Evolutionary conservation across 2,888 invertebrate species (phyloP), one percentile per base, ranked within the genome.

Genomic region (Tenthredo mesomela): DNA sequence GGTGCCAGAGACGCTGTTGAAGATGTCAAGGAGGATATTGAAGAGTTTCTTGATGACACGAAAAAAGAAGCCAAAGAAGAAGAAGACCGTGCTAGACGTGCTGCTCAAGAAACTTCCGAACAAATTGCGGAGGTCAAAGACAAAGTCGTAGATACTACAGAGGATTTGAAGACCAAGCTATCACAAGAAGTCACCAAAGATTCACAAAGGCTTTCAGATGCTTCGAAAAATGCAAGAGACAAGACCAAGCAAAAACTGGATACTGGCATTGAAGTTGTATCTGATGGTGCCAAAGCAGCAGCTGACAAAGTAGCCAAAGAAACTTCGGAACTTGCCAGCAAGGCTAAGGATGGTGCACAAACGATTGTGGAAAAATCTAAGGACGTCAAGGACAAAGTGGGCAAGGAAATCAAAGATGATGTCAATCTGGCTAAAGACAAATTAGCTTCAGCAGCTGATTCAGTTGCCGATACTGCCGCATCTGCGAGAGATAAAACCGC

Each of bases 191-290:
- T 94, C 75, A 94, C 94, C 12, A 91, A 93, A 86, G 94, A 94
- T 91, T 88, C 94, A 6, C 93, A 94, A 87, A 94, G 94, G 67
- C 86, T 94, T 83, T 94, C 94, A 90, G 94, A 94, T 88, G 94
- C 94, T 88, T 94, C 94, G 91, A 88, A 93, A 12, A 93, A 94
- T 7, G 94, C 93, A 0, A 94, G 93, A 85, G 88, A 94, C 40
- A 94, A 90, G 47, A 89, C 50, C 43, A 58, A 84, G 33, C 83
- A 84, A 25, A 86, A 77, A 84, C 29, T 86, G 15, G 65, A 43
- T 25, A 43, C 65, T 4, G n/a, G 75, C 7, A 71, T 82, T 5
- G 73, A 83, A 21, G 54, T 71, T 67, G 65, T 61, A 37, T 43
- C 70, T 47, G 78, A 78, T 58, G 33, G 80, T 43, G 21, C 82